Conservation (phyloP, 1,140 invertebrate species). For the Phenacoccus solenopsis region DNA sequence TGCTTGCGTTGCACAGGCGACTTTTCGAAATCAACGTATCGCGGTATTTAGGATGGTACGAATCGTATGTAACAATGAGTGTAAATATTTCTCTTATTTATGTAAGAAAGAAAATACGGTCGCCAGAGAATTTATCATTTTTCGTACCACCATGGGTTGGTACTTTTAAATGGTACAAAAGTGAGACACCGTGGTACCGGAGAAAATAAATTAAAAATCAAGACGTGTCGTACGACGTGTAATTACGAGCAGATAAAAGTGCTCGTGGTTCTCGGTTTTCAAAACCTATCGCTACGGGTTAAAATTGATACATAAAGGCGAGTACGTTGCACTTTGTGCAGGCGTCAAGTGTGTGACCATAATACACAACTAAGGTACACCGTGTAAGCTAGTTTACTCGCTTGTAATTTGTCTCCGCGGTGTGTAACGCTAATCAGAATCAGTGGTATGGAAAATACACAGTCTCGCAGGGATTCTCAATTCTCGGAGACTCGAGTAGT, state of each 20-base stretch:
- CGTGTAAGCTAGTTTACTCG: neutral
- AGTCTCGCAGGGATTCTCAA: too few species aligned
- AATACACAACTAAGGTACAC: neutral
- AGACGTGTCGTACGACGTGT: neutral
- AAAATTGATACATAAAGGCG: neutral
- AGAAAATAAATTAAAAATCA: neutral
- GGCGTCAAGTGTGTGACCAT: neutral
- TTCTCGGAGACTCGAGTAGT: too few species aligned
- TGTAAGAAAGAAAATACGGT: too few species aligned
- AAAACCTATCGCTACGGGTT: neutral
- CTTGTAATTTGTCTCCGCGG: neutral
- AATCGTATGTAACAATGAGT: too few species aligned
- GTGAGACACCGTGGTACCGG: too few species aligned
- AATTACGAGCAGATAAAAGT: neutral
- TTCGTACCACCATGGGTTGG: too few species aligned
- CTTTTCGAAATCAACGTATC: too few species aligned
- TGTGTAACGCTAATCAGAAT: neutral
- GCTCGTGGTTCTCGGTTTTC: neutral
- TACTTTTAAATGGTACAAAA: too few species aligned
- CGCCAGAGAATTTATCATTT: too few species aligned
- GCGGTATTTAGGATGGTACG: too few species aligned
- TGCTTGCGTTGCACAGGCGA: too few species aligned
- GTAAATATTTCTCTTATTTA: too few species aligned
- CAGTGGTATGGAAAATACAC: neutral
- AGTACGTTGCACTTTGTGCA: neutral